These are phyloP conservation scores for Sarcophaga subvicina DNA, from an alignment of 2,888 invertebrate species.

Conservation along the genomic window DNA sequence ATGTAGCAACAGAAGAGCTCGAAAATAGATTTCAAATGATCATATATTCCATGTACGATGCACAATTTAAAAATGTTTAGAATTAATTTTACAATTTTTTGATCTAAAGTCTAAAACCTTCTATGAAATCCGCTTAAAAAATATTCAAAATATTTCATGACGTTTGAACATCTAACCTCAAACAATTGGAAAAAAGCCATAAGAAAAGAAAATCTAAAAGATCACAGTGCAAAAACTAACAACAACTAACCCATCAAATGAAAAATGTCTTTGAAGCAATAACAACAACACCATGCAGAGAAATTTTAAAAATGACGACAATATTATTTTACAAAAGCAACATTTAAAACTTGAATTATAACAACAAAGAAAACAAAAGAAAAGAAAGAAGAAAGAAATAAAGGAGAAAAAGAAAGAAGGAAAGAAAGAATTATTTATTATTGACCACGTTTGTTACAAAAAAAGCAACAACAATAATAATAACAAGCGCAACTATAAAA, in stretches of 20 bases:
- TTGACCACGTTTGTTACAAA: slow-evolving; percentile 77
- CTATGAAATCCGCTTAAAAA: too few species aligned
- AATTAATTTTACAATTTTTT: too few species aligned
- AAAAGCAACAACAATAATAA: slow-evolving; percentile 44
- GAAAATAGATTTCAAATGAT: too few species aligned
- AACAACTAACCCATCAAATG: slow-evolving; percentile 38
- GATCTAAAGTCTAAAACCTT: too few species aligned
- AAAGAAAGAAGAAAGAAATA: slow-evolving; percentile 26
- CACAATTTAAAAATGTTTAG: too few species aligned
- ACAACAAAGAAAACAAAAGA: slow-evolving; percentile 25
- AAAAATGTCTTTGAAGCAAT: slow-evolving; percentile 48
- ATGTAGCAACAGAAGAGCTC: too few species aligned
- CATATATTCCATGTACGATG: too few species aligned
- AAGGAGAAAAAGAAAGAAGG: slow-evolving; percentile 43
- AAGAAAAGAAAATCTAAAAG: background rate
- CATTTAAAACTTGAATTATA: slow-evolving; percentile 25
- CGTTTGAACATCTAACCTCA: slow-evolving; percentile 13
- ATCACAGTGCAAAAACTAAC: background rate
- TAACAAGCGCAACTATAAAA: slow-evolving; percentile 1
- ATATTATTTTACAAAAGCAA: slow-evolving; percentile 45
- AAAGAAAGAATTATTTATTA: slow-evolving; percentile 76
- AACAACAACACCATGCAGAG: slow-evolving; percentile 36
- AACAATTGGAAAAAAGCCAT: background rate
- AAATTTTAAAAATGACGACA: slow-evolving; percentile 47
- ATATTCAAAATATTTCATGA: slow-evolving; percentile 1